These are phyloP conservation scores for Dipodomys ordii DNA, from an alignment of 2,113 vertebrate genomes.

Conservation along the genomic window DNA sequence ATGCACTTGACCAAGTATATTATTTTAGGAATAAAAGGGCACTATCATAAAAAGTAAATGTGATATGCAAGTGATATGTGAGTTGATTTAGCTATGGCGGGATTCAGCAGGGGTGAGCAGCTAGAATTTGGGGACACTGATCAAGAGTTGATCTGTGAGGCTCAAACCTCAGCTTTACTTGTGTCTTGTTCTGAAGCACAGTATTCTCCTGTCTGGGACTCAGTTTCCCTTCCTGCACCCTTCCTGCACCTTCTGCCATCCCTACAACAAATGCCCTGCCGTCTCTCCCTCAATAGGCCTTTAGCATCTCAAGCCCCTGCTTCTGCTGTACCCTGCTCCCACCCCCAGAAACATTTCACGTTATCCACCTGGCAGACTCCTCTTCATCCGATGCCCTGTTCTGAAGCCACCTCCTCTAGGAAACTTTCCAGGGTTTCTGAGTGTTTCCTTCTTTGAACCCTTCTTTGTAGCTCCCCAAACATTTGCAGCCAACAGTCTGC, in stretches of 20 bases:
- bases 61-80: neutral
- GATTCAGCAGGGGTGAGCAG: neutral
- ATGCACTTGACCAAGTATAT: neutral
- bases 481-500: neutral
- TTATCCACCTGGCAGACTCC: neutral
- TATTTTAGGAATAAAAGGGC: neutral
- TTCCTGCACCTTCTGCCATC: neutral
- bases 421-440: neutral
- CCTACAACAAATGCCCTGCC: neutral
- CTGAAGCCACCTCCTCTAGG: neutral
- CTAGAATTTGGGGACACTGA: neutral
- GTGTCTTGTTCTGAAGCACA: neutral
- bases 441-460: neutral
- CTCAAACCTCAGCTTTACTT: neutral
- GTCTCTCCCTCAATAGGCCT: neutral
- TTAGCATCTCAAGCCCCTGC: neutral
- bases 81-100: neutral
- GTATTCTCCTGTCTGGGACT: neutral
- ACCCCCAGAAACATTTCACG: neutral
- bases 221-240: conserved; percentile 5
- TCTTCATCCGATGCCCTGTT: neutral
- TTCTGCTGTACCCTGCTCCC: neutral
- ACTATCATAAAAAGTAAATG: neutral
- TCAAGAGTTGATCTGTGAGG: neutral
- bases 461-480: neutral